Evolutionary conservation across 2,797 vertebrate genomes (phyloP).

Genomic region (Syngnathus acus): DNA sequence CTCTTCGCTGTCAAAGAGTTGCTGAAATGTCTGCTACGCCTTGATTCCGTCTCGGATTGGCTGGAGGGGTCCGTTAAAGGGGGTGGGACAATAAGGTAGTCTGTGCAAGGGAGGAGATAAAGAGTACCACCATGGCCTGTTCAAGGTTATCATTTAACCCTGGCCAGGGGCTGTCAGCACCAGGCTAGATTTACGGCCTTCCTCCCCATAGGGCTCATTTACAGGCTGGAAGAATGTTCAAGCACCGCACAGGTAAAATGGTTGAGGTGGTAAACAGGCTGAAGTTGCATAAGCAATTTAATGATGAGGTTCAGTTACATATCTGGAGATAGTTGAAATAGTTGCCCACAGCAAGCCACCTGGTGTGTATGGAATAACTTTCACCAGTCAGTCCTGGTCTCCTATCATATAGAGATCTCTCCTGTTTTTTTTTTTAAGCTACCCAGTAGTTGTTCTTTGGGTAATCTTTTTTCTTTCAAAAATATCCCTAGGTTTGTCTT

Average conservation of each 20-base stretch:
- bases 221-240: conserved; percentile 45
- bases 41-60: conserved; percentile 69
- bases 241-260: conserved; percentile 15
- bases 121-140: conserved; percentile 67
- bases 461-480: background rate
- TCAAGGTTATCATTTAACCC: conserved; percentile 81
- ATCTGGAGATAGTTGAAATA: conserved; percentile 33
- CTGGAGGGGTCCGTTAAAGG: conserved; percentile 54
- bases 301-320: conserved; percentile 10
- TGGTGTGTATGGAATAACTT: conserved; percentile 12
- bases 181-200: conserved; percentile 72
- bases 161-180: conserved; percentile 71
- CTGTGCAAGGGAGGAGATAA: conserved; percentile 69
- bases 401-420: background rate
- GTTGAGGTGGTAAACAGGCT: conserved; percentile 15
- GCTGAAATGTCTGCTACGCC: conserved; percentile 70
- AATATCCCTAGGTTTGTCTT: background rate
- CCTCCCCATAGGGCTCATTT: conserved; percentile 60
- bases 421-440: background rate
- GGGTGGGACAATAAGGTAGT: conserved; percentile 72
- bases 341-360: conserved; percentile 22
- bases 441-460: background rate
- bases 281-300: conserved; percentile 27
- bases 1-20: conserved; percentile 66
- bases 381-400: conserved; percentile 1